Base-by-base conservation (phyloP, 2,888 invertebrate species). In the Sarcophaga variegata region DNA sequence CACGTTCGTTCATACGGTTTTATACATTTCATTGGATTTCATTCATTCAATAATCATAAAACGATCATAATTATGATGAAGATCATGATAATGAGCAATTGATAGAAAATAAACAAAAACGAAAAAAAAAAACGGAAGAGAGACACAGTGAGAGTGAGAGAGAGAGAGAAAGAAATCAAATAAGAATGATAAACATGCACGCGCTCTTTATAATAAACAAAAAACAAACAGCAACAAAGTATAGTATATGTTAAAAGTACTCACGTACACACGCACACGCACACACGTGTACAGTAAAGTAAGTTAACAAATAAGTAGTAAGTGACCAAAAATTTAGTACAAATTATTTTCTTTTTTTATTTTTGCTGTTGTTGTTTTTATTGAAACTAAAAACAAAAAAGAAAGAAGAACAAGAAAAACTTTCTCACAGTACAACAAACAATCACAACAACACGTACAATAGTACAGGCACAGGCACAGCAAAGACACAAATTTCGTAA, bases 1-100 rank as follows among this genome's bases (percentile, higher is more conserved):
- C 60, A 70, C 37, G 8, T 76, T 59, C 37, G 8, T 76, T 59
- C 37, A 37, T 1, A 37, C 37, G 37, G 66, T 75, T 62, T 67
- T 81, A 72, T 78, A 67, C 70, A 72, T 63, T 62, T 75, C 49
- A 70, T 85, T 67, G 64, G 14, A 47, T 64, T 64, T 83, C 67
- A 81, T 74, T 85, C 72, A 79, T 81, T 79, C 63, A 83, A 76
- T 78, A 80, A 69, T 86, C 75, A 76, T 75, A 79, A 37, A 78
- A 12, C 59, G 60, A 59, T 66, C 4, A 59, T 74, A 14, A 83
- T 78, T 72, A 71, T 27, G 27, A 67, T 78, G 17, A 67, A 8
- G 47, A 70, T 47, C 59, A 76, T 62, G 69, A 60, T 8, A 17
- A 80, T 64, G 70, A 77, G 74, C 60, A 77, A 81, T 77, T 86